Evolutionary conservation across 2,888 invertebrate genomes (phyloP), one percentile per base, ranked within the genome.

Genomic region (Laspeyria flexula): DNA sequence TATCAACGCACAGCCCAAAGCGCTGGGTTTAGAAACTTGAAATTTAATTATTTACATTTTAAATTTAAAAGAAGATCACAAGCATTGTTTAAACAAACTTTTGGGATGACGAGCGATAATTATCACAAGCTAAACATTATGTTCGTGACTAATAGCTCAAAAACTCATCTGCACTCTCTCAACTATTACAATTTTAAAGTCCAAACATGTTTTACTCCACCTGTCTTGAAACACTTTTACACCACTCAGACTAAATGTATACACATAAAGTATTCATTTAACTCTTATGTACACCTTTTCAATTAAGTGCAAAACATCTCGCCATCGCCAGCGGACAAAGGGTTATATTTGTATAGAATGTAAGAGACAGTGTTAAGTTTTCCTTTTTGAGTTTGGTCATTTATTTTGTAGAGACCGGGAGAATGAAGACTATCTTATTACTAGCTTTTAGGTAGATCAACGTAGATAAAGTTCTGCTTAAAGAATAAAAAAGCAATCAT

Each of bases 131-230:
- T 9, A 15, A 33, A 33, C 13, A 33, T 33, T 9, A 34, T 18
- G 34, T 34, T 16, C 34, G 15, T 34, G 34, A 34, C 16, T 34
- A 34, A 34, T 34, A 34, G n/a, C 34, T 6, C 2, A 25, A 15
- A 9, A 39, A 3, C 38, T 39, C 38, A 27, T 25, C 25, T 39
- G 38, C 38, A 25, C 38, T 39, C 13, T 25, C 15, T 39, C 4
- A 23, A 39, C 38, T 39, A 39, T 39, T 39, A 27, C 38, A 27
- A 39, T 39, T 39, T 27, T 39, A 27, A 39, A 25, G 25, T 39
- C 27, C 13, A 13, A 27, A 39, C 38, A 15, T 39, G 38, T 39
- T 27, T 27, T 39, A 12, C 27, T 23, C 13, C 38, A 39, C 38
- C 38, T 39, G 25, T 39, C 15, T 39, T 39, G 9, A 30, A 41